Base-by-base conservation (phyloP, 2,888 invertebrate genomes). In the Ichneumoninae sp. region DNA sequence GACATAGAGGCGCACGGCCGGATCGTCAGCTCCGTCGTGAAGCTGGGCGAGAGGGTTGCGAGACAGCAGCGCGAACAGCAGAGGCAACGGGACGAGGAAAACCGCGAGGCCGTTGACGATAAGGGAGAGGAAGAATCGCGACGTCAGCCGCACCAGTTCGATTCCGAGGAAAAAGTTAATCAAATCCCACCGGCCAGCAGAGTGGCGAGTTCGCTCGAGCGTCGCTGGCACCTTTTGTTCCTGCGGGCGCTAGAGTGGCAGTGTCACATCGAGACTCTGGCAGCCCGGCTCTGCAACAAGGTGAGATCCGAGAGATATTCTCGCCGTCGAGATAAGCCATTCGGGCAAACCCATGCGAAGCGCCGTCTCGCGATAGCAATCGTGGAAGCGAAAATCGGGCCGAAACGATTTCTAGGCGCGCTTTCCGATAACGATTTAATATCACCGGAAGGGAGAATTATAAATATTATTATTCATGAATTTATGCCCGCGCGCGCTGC, bases 1-100 rank as follows among this genome's bases (percentile, higher is more conserved):
- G 98, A 98, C 95, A 98, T 98, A 94, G 97, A 98, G 96, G 97
- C 97, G 94, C 98, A 97, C 95, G 96, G 97, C 90, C 96, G 97
- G 94, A 96, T 97, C 94, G 97, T 97, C 93, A 95, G 95, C 93
- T 96, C 96, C 83, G 96, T 96, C 94, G 96, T 96, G 94, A 96
- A 96, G 94, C 95, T 96, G 94, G 97, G 96, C 94, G 96, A 95
- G 93, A 96, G 95, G 92, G 95, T 95, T 90, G 90, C 88, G 71
- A 88, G 87, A 79, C 89, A 90, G 77, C 88, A 89, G 75, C 78
- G 92, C 90, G 89, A 90, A 91, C 90, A 92, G 90, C 86, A 91
- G 90, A 76, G 63, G 76, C 88, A 89, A 77, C 87, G 87, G 88
- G 91, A 91, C 73, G 74, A 92, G 90, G 89, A 90, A 91, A 86